Evolutionary conservation across 35 echinoderm and acorn worm species (phyloP).

Genomic region (Holothuria glaberrima): DNA sequence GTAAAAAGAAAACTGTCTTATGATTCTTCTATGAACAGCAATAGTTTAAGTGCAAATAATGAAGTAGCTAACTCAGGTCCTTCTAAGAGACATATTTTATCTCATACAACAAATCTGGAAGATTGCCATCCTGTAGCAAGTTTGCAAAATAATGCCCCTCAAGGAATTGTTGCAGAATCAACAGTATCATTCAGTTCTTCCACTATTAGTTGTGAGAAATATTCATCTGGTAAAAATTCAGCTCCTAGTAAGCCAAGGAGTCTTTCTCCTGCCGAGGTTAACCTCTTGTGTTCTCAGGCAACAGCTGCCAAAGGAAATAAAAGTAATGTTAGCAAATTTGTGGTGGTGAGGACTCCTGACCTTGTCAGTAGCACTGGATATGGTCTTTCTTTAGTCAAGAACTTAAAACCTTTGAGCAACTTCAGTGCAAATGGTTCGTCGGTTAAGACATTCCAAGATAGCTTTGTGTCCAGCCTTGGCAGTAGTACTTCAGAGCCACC

Average conservation of each 20-base stretch:
- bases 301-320: not conserved
- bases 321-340: slow-evolving; percentile 3
- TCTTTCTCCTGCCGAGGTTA: slow-evolving; percentile 29
- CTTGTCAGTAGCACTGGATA: slow-evolving; percentile 39
- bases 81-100: not conserved
- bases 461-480: not conserved
- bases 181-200: too few species aligned
- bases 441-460: slow-evolving; percentile 43
- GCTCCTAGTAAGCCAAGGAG: not conserved
- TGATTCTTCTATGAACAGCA: too few species aligned
- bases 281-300: slow-evolving; percentile 7
- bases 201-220: too few species aligned
- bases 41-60: too few species aligned
- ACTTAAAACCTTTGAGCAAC: slow-evolving; percentile 6
- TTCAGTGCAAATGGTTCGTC: slow-evolving; percentile 18
- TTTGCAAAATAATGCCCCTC: too few species aligned
- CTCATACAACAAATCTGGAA: not conserved
- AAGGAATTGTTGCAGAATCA: too few species aligned
- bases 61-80: too few species aligned
- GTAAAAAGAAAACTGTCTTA: slow-evolving; percentile 32
- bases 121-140: not conserved
- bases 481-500: not conserved
- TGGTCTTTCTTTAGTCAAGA: slow-evolving; percentile 9
- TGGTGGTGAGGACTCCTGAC: slow-evolving; percentile 57
- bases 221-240: too few species aligned